A percentile compares a stretch with the other conserved stretches of the same genome.
phyloP scores from a whole-genome alignment of 2,113 vertebrate genomes.

The Callospermophilus lateralis region DNA sequence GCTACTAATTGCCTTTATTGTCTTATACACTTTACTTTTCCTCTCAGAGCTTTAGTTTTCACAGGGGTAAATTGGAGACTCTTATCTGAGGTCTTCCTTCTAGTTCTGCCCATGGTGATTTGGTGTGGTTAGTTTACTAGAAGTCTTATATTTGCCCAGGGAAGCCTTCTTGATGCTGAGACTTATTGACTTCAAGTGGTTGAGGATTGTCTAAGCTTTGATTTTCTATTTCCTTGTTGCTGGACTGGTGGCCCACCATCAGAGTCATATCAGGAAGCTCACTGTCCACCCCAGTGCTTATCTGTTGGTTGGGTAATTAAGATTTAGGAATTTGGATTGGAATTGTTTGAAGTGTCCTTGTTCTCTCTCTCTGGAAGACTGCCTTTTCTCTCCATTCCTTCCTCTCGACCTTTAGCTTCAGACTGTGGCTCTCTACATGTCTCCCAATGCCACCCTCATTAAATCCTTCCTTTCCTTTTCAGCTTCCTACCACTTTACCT shows the following conservation, averaged over 20 bases:
- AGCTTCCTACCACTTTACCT: neutral
- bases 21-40: neutral
- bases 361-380: neutral
- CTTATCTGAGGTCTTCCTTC: neutral
- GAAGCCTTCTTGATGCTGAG: neutral
- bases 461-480: neutral
- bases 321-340: neutral
- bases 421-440: neutral
- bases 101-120: neutral
- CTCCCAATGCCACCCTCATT: neutral
- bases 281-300: neutral
- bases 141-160: neutral
- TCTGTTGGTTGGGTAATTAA: neutral
- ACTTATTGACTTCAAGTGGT: neutral
- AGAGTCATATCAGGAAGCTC: neutral
- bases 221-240: neutral
- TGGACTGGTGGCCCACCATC: neutral
- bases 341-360: neutral
- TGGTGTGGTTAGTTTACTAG: neutral
- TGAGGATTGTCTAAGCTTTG: neutral
- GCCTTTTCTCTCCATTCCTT: constrained; percentile 1
- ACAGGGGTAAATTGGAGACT: constrained; percentile 17
- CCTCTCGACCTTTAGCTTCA: neutral
- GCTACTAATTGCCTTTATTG: neutral
- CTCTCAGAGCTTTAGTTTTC: constrained; percentile 15